A percentile compares a stretch with the other conserved stretches of the same genome.
These are phyloP conservation scores for Holacanthella duospinosa DNA, from an alignment of 2,888 invertebrate species.

Conservation along the genomic window DNA sequence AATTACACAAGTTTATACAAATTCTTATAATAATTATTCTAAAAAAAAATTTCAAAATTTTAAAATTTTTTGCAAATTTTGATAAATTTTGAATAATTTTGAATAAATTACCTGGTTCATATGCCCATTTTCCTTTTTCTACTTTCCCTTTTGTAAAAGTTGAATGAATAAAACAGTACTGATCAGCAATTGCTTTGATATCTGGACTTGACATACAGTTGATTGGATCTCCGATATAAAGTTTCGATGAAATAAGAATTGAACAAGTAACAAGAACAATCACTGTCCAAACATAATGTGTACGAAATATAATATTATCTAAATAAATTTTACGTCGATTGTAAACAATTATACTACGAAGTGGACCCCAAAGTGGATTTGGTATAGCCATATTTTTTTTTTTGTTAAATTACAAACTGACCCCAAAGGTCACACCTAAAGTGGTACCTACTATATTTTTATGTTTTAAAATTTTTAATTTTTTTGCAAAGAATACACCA, in stretches of 20 bases:
- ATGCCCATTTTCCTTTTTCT: slow-evolving; percentile 24
- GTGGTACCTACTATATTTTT: no score
- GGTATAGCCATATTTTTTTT: neutral
- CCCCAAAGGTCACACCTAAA: no score
- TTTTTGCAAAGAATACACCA: no score
- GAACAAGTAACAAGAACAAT: slow-evolving; percentile 17
- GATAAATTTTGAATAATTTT: neutral
- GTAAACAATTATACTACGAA: neutral
- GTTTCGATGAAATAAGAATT: slow-evolving; percentile 24
- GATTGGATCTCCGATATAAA: slow-evolving; percentile 29
- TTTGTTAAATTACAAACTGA: no score
- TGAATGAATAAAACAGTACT: slow-evolving; percentile 30
- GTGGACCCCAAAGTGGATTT: neutral
- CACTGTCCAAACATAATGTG: neutral
- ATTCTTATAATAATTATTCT: neutral
- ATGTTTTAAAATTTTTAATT: no score
- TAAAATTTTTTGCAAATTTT: neutral
- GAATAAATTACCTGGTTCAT: slow-evolving; percentile 22
- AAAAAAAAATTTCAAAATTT: neutral
- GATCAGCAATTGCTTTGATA: slow-evolving; percentile 25
- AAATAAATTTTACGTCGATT: slow-evolving; percentile 6
- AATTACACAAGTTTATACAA: no score
- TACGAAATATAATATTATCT: slow-evolving; percentile 3
- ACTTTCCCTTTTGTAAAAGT: slow-evolving; percentile 25
- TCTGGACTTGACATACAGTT: slow-evolving; percentile 23